phyloP scores from a whole-genome alignment of 2,888 invertebrate species.

The Erebia palarica region DNA sequence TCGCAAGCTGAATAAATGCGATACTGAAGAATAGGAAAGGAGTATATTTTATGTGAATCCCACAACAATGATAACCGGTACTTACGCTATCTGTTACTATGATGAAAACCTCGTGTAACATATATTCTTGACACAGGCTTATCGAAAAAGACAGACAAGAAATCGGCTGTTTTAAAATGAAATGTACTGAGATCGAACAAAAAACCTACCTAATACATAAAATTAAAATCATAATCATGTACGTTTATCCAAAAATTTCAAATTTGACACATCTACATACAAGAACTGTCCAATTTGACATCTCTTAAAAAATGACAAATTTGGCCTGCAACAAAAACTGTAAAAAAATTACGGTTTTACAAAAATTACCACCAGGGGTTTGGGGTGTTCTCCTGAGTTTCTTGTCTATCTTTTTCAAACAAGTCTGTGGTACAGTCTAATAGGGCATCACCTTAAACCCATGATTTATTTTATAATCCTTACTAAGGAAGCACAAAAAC shows the following conservation, averaged over 20 bases:
- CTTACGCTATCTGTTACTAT: conserved; percentile 66
- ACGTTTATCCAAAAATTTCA: too few relatives aligned
- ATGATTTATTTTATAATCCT: conserved; percentile 51
- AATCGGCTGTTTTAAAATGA: not conserved
- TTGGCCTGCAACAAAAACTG: not conserved
- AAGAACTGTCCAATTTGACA: not conserved
- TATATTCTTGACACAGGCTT: conserved; percentile 37
- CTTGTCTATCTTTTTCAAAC: conserved; percentile 3
- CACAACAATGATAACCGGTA: conserved; percentile 73
- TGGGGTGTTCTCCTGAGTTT: not conserved
- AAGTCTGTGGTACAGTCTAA: conserved; percentile 46
- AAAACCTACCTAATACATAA: too few relatives aligned
- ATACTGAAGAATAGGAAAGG: conserved; percentile 63
- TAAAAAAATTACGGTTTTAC: not conserved
- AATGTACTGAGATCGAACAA: not conserved
- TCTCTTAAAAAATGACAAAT: not conserved
- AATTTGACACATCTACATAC: not conserved
- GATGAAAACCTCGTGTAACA: conserved; percentile 59
- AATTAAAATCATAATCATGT: too few relatives aligned
- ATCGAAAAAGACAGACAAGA: conserved; percentile 1
- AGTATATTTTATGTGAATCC: conserved; percentile 64
- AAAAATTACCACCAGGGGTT: too few relatives aligned
- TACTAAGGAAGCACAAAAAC: conserved; percentile 64
- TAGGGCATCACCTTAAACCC: conserved; percentile 58
- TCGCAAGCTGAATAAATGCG: conserved; percentile 55